Base-by-base conservation (phyloP, 2,888 invertebrate genomes). In the Azorinus chamasolen region DNA sequence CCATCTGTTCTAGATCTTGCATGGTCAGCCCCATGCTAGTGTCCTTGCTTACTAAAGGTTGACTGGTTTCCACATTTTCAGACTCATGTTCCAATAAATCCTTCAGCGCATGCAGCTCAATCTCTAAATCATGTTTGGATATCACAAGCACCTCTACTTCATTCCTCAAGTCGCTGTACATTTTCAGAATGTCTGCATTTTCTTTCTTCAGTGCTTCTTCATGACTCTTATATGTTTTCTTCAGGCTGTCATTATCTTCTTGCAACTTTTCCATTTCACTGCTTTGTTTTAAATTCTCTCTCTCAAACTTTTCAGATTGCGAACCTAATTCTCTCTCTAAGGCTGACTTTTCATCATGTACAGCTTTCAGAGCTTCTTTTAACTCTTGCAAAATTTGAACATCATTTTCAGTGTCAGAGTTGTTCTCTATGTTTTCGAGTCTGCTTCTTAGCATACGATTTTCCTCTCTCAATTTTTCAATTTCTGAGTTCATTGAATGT, bases 161-260 rank as follows among this genome's bases (percentile, higher is more conserved):
- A 80, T 72, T 76, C 43, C 74, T 69, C 46, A 80, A 63, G 51
- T 75, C 80, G 70, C 64, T 80, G 46, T 80, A 80, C 80, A 80
- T 80, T 55, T 76, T 75, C 24, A 79, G 64, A 45, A 84, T 70
- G 27, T 82, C 77, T 25, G 57, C 41, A 51, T 82, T 82, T 66
- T 84, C 84, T 45, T 82, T 73, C 12, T 55, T 74, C 43, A 79
- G 64, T 18, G 59, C 46, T 41, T 79, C 84, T 54, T 74, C 72
- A 16, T 81, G 70, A 32, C 27, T 54, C 61, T 70, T 77, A 12
- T 72, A 39, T 22, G 64, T 62, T 62, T 80, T 71, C 41, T 68
- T 63, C 43, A 76, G 32, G 1, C 58, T 22, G 39, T 61, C 54
- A 32, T 80, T 76, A 50, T 76, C 73, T 20, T 32, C 32, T 50